Base-by-base conservation (phyloP, 2,113 vertebrate species). In the Cyanocitta stelleri region DNA sequence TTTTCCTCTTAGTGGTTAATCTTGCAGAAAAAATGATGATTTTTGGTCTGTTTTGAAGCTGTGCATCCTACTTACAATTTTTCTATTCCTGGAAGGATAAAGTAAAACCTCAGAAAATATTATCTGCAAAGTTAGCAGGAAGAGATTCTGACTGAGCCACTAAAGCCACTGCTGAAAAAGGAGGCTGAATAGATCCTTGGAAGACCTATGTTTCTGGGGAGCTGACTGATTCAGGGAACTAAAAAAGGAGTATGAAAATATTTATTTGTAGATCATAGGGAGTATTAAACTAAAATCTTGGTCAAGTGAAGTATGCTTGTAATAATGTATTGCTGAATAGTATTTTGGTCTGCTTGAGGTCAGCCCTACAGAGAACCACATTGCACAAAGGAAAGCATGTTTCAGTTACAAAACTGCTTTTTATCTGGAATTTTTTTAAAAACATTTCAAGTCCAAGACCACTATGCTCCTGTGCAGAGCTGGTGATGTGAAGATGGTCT, bases 21-120 rank as follows among this genome's bases (percentile, higher is more conserved):
- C 1, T 1, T 56, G 21, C 33, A 13, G 24, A 78, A 82, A 77
- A 87, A 68, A 4, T 0, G 0, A 11, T 13, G 3, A 24, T 48
- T 73, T 83, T 74, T 33, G 9, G 14, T 59, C n/a, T 90, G 7
- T 33, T 92, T 51, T 85, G 56, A 66, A 81, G 37, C 43, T 82
- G 11, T 74, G 13, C 8, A 14, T 63, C 43, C 35, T 46, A 27
- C n/a, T 58, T 54, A 30, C 1, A n/a, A 3, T 33, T 63, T 51
- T 78, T 79, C 13, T 41, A 3, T 41, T 90, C 22, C n/a, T 66
- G 37, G 13, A 58, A 68, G 49, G 32, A 44, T 74, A 41, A 80
- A 90, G 4, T 49, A 49, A 56, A 35, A 58, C 17, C 54, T 73
- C 20, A 44, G 63, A 86, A 88, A 73, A 43, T 8, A 80, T 37